These are phyloP conservation scores for Drosophila cyrtoloma DNA, from an alignment of 2,888 invertebrate genomes.

Conservation along the genomic window DNA sequence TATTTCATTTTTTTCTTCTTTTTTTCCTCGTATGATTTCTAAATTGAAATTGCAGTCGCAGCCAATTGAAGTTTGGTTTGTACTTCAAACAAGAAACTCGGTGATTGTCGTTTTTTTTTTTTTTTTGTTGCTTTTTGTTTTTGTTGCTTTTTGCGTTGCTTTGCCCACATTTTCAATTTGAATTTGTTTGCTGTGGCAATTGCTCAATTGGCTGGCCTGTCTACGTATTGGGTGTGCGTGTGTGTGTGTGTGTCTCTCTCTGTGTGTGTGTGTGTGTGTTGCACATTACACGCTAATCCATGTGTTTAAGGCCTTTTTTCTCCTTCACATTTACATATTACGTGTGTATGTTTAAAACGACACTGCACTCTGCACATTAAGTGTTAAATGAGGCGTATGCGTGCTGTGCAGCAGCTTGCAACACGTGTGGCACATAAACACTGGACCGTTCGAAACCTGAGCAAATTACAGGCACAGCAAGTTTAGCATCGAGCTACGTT, in stretches of 20 bases:
- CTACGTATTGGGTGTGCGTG: conserved; percentile 34
- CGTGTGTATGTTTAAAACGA: conserved; percentile 26
- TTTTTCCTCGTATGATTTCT: conserved; percentile 42
- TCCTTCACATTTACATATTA: conserved; percentile 46
- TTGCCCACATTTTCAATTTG: conserved; percentile 82
- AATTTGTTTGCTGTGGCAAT: conserved; percentile 81
- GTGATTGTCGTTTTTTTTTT: conserved; percentile 49
- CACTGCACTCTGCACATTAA: conserved; percentile 53
- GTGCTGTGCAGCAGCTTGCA: conserved; percentile 47
- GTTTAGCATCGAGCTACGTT: background rate
- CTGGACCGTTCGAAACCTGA: conserved; percentile 17
- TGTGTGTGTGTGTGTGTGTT: conserved; percentile 40
- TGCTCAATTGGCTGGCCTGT: conserved; percentile 77
- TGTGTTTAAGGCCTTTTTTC: conserved; percentile 68
- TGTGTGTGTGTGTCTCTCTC: conserved; percentile 18
- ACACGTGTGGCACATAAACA: conserved; percentile 25
- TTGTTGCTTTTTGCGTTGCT: conserved; percentile 51
- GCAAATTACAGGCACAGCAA: conserved; percentile 24
- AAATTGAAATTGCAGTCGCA: conserved; percentile 72
- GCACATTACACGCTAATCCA: conserved; percentile 76
- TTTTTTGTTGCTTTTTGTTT: conserved; percentile 2
- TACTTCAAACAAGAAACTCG: conserved; percentile 69
- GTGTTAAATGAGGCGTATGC: conserved; percentile 65
- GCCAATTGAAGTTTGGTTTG: conserved; percentile 75
- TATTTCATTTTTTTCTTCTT: conserved; percentile 11